These are phyloP conservation scores for Thaumatotibia leucotreta DNA, from an alignment of 1,140 invertebrate species.

Conservation along the genomic window DNA sequence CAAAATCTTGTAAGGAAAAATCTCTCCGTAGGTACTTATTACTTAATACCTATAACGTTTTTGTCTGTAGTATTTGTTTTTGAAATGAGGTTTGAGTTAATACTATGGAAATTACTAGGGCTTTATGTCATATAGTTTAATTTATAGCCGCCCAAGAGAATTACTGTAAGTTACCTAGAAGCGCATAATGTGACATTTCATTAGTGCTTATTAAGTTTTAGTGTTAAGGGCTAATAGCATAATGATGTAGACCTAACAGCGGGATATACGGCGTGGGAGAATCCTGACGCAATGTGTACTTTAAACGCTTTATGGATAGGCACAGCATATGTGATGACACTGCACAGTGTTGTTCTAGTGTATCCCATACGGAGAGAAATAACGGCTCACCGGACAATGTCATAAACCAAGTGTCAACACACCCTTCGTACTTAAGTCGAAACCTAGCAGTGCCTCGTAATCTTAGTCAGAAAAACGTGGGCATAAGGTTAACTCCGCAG, in stretches of 20 bases:
- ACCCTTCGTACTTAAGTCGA: neutral
- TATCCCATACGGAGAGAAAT: neutral
- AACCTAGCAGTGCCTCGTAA: neutral
- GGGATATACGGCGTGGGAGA: neutral
- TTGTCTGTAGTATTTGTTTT: neutral
- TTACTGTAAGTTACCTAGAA: neutral
- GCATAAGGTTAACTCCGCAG: neutral
- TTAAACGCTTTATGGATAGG: neutral
- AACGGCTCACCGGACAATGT: too few relatives aligned
- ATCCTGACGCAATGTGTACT: neutral
- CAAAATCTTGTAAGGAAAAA: neutral
- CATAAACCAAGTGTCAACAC: too few relatives aligned
- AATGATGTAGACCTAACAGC: neutral
- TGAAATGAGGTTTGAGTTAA: neutral
- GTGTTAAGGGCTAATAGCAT: neutral
- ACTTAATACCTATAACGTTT: too few relatives aligned
- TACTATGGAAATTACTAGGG: neutral
- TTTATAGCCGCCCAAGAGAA: neutral
- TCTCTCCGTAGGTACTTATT: too few relatives aligned
- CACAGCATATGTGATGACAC: neutral
- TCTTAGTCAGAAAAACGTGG: neutral
- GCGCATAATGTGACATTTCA: neutral
- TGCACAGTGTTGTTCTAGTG: neutral
- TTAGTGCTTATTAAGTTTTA: neutral
- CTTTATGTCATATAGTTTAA: neutral